Evolutionary conservation across 2,113 vertebrate species (phyloP).

Genomic region (Phocoena sinus): DNA sequence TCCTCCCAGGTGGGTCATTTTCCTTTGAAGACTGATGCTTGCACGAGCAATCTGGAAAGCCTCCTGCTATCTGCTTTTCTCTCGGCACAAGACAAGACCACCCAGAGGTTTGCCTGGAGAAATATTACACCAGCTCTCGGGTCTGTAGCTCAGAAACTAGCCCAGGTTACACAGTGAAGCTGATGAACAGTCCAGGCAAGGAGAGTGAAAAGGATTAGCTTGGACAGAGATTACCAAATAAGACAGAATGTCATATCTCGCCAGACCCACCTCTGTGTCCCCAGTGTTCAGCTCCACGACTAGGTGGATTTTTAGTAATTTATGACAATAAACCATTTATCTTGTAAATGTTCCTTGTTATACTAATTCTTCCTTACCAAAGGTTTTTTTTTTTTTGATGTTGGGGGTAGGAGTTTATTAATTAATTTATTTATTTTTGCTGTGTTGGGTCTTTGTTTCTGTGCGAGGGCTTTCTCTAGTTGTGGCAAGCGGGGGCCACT

Average conservation of each 20-base stretch:
- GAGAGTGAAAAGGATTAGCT: constrained; percentile 56
- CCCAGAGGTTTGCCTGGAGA: constrained; percentile 79
- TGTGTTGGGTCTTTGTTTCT: too few relatives aligned
- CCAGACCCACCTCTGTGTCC: constrained; percentile 28
- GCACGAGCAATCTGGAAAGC: constrained; percentile 76
- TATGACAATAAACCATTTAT: constrained; percentile 47
- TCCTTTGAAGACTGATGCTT: constrained; percentile 75
- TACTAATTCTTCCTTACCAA: constrained; percentile 57
- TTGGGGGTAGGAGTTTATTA: too few relatives aligned
- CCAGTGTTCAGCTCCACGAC: background rate
- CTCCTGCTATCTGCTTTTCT: constrained; percentile 78
- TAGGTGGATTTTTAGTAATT: background rate
- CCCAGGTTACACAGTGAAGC: constrained; percentile 52
- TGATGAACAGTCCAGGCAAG: constrained; percentile 53
- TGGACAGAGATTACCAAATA: constrained; percentile 38
- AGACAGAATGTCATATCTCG: constrained; percentile 53
- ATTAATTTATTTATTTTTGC: too few relatives aligned
- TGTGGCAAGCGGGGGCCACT: too few relatives aligned
- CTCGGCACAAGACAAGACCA: constrained; percentile 80
- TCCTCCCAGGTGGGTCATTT: constrained; percentile 79
- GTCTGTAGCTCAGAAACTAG: constrained; percentile 61
- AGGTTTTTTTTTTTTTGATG: background rate
- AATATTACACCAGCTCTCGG: constrained; percentile 71
- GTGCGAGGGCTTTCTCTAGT: too few relatives aligned
- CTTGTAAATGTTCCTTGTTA: constrained; percentile 43